Base-by-base conservation (phyloP, 2,888 invertebrate species). In the Pteria penguin region DNA sequence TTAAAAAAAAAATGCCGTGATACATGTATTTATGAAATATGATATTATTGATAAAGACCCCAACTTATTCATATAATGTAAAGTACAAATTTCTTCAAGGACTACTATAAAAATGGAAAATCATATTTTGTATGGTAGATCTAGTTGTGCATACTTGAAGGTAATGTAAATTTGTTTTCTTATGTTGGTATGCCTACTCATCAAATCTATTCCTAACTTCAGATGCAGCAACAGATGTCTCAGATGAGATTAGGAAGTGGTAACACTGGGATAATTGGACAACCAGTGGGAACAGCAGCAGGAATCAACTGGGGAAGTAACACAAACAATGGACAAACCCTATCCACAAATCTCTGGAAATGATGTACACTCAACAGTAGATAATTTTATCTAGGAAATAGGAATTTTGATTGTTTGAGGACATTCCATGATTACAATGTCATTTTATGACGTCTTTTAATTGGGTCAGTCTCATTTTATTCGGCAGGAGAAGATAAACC, bases 151-250 rank as follows among this genome's bases (percentile, higher is more conserved):
- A 61, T 27, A n/a, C 11, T 27, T 26, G 8, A 61, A 24, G 8
- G 26, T 2, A 61, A n/a, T 27, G 18, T 27, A 27, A 5, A 27
- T 0, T 45, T 36, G 36, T 26, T 26, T 26, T 26, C 26, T 27
- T 52, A n/a, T 54, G 11, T 22, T 68, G 5, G 52, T 26, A 3
- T 55, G n/a, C n/a, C n/a, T n/a, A n/a, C n/a, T n/a, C n/a, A n/a
- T n/a, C n/a, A n/a, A n/a, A 26, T 54, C 31, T 52, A 63, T 31
- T 65, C 67, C 5, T 62, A 27, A 31, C 72, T 78, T 24, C 76
- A 88, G 87, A 87, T 89, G 86, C 88, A 89, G 79, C 87, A 88
- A 60, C 89, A 88, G 76, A 89, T 89, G 88, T 79, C 84, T 11
- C 79, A 82, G 32, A 85, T 89, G 83, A 80, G 82, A 29, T 66